phyloP scores from a whole-genome alignment of 2,113 vertebrate species.

The Regulus satrapa region DNA sequence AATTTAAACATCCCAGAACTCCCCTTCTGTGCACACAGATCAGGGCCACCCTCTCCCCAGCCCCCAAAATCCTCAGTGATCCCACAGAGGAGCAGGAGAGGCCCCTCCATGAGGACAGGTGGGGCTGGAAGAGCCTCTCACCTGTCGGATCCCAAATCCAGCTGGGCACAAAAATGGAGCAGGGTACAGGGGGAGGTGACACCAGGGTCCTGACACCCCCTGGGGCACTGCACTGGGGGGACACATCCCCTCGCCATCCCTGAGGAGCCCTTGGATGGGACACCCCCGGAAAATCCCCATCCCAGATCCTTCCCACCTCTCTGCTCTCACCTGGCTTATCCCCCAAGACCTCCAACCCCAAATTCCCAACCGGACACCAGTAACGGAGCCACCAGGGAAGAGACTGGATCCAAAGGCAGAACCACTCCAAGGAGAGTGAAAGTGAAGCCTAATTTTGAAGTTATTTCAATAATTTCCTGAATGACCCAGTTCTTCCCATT shows the following conservation, averaged over 20 bases:
- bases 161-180: neutral
- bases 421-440: neutral
- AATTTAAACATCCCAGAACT: fast-evolving
- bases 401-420: neutral
- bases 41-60: neutral
- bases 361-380: neutral
- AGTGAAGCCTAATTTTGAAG: neutral
- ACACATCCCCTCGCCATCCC: fast-evolving
- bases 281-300: fast-evolving
- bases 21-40: fast-evolving
- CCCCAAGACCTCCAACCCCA: neutral
- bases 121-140: neutral
- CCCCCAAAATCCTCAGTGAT: neutral
- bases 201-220: fast-evolving
- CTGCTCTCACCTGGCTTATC: fast-evolving
- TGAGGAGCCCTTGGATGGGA: neutral
- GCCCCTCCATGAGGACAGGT: fast-evolving
- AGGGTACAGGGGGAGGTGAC: neutral
- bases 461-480: constrained; percentile 23
- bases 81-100: neutral
- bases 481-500: constrained; percentile 9
- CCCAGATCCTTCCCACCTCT: fast-evolving
- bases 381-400: neutral
- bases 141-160: neutral
- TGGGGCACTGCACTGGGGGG: fast-evolving